Conservation (phyloP, 2,113 vertebrate species). For the Burhinus bistriatus region DNA sequence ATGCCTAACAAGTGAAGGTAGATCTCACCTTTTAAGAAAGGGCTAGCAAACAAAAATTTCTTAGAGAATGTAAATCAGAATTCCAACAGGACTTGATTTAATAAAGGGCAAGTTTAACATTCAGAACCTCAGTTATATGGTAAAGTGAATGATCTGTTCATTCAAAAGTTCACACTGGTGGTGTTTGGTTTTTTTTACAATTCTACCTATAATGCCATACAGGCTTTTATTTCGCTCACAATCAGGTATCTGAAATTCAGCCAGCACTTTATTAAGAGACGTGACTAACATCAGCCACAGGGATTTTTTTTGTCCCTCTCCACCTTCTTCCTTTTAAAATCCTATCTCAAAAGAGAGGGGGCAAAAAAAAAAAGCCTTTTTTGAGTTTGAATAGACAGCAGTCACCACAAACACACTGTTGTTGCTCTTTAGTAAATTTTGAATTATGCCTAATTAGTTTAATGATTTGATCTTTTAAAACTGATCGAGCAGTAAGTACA, state of each 20-base stretch:
- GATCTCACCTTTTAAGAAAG: not conserved
- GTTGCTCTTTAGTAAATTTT: not conserved
- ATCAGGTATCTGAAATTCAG: not conserved
- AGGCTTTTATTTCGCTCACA: not conserved
- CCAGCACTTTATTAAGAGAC: not conserved
- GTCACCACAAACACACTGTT: not conserved
- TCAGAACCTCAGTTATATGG: not conserved
- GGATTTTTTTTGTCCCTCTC: not conserved
- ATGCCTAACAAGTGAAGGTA: not conserved
- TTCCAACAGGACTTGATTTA: not conserved
- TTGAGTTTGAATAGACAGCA: not conserved
- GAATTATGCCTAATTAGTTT: slow-evolving; percentile 44
- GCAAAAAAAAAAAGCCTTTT: not conserved
- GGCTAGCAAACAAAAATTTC: not conserved
- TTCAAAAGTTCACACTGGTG: not conserved
- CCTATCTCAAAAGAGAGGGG: not conserved
- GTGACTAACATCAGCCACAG: not conserved
- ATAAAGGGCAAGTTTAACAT: not conserved
- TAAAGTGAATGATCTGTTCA: not conserved
- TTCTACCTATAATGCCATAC: not conserved
- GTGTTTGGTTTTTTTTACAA: not conserved
- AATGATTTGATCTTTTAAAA: not conserved
- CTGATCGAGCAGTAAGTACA: not conserved
- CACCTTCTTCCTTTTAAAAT: not conserved
- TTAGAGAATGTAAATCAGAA: not conserved